Evolutionary conservation across 1,140 invertebrate species (phyloP).

Genomic region (Chrysopa pallens): DNA sequence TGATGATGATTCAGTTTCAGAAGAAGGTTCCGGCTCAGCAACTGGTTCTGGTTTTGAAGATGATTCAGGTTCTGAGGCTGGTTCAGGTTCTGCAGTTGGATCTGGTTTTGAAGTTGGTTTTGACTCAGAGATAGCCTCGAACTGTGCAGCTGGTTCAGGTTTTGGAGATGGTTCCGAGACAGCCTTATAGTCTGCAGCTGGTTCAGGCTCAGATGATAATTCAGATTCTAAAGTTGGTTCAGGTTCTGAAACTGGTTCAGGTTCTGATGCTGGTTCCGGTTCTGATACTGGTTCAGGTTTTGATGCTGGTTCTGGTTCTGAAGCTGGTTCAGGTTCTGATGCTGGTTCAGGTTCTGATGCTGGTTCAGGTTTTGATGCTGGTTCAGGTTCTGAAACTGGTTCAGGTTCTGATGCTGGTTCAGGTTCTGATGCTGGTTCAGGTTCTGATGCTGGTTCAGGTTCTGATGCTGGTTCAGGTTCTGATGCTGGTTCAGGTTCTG

Average conservation of each 20-base stretch:
- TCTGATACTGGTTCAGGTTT: conserved; percentile 14
- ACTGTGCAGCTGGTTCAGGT: conserved; percentile 12
- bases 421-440: conserved; percentile 16
- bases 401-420: conserved; percentile 18
- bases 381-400: conserved; percentile 15
- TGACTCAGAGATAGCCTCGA: conserved; percentile 19
- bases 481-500: conserved; percentile 11
- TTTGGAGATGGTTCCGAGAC: conserved; percentile 10
- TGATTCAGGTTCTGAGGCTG: conserved; percentile 12
- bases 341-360: conserved; percentile 9
- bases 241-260: conserved; percentile 8
- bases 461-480: conserved; percentile 15
- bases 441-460: conserved; percentile 11
- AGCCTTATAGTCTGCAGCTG: conserved; percentile 13
- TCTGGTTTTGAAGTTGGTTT: conserved; percentile 14
- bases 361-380: conserved; percentile 12
- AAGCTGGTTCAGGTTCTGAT: conserved; percentile 8
- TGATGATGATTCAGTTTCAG: conserved; percentile 14
- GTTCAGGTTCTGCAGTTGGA: conserved; percentile 9
- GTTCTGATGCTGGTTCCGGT: conserved; percentile 11
- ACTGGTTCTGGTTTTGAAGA: conserved; percentile 4
- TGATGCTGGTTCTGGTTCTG: conserved; percentile 13
- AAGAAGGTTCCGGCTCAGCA: conserved; percentile 8
- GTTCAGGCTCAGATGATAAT: conserved; percentile 13
- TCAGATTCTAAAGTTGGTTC: conserved; percentile 14